These are phyloP conservation scores for Paraescarpia echinospica DNA, from an alignment of 1,140 invertebrate species.

Conservation along the genomic window DNA sequence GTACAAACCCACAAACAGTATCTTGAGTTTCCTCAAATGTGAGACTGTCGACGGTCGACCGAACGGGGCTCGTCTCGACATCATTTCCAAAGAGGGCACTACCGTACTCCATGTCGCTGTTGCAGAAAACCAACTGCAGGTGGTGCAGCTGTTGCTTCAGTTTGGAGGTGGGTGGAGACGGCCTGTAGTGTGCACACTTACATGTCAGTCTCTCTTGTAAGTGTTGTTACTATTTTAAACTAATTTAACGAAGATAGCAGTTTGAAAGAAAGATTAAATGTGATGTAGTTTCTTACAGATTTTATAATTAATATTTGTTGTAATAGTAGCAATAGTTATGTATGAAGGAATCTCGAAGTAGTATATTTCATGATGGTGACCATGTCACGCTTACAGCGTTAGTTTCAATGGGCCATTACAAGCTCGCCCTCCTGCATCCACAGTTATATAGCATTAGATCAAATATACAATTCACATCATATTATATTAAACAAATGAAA, in stretches of 20 bases:
- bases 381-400: too few relatives aligned
- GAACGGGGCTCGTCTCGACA: not conserved
- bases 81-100: not conserved
- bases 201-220: not conserved
- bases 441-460: too few relatives aligned
- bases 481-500: too few relatives aligned
- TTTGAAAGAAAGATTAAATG: not conserved
- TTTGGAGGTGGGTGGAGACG: not conserved
- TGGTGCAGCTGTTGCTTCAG: not conserved
- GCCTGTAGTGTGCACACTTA: not conserved
- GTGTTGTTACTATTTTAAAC: not conserved
- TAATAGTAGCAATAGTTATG: too few relatives aligned
- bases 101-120: not conserved
- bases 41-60: not conserved
- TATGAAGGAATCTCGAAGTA: too few relatives aligned
- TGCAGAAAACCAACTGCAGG: not conserved
- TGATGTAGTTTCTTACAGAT: too few relatives aligned
- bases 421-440: too few relatives aligned
- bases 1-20: not conserved
- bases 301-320: too few relatives aligned
- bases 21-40: not conserved
- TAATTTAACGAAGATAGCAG: not conserved
- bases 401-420: too few relatives aligned
- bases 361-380: too few relatives aligned
- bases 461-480: too few relatives aligned